phyloP scores from a whole-genome alignment of 2,113 vertebrate genomes.

The Apaloderma vittatum region DNA sequence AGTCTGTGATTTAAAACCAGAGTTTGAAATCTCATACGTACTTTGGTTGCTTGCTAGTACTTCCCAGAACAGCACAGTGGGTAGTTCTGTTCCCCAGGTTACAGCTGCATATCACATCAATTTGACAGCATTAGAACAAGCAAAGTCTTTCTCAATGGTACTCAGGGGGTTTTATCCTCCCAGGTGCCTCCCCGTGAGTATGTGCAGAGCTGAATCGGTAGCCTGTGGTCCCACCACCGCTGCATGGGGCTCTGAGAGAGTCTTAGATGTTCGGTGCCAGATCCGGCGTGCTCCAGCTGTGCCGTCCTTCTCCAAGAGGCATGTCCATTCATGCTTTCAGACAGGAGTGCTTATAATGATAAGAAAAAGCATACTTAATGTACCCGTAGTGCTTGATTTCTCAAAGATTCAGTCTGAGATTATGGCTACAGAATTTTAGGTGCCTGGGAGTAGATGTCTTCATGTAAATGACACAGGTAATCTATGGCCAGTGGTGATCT shows the following conservation, averaged over 20 bases:
- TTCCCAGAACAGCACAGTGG: not conserved
- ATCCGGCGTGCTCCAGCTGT: not conserved
- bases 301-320: not conserved
- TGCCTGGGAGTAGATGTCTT: not conserved
- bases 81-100: not conserved
- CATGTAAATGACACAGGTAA: not conserved
- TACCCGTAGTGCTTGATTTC: not conserved
- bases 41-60: not conserved
- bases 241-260: fast-evolving
- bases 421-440: not conserved
- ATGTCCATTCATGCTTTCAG: not conserved
- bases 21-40: not conserved
- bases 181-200: fast-evolving
- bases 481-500: not conserved
- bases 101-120: not conserved
- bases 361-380: not conserved
- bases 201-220: not conserved
- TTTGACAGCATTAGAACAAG: not conserved
- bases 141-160: not conserved
- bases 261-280: not conserved
- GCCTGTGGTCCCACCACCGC: not conserved
- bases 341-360: not conserved
- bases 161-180: not conserved
- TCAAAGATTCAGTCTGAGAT: not conserved
- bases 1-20: not conserved